phyloP scores from a whole-genome alignment of 2,113 vertebrate genomes.

The Aptenodytes patagonicus region DNA sequence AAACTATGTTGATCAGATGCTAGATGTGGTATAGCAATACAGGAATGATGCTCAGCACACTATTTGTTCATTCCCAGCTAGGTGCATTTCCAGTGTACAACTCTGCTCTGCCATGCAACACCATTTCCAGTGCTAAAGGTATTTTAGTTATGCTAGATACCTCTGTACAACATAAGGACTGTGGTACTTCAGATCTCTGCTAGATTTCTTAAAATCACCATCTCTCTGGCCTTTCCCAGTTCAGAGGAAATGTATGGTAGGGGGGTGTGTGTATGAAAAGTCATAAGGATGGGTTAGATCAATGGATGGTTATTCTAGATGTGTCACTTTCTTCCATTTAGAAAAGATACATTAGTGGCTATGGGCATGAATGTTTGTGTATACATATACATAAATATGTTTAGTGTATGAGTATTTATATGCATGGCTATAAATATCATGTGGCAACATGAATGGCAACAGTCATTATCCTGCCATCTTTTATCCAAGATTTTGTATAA shows the following conservation, averaged over 20 bases:
- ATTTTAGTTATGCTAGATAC: neutral
- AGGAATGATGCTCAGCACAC: neutral
- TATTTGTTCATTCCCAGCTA: neutral
- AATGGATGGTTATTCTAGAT: neutral
- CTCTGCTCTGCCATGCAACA: neutral
- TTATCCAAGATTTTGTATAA: neutral
- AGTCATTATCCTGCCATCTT: neutral
- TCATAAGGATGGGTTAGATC: neutral
- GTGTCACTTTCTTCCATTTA: neutral
- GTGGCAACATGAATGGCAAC: neutral
- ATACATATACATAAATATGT: neutral
- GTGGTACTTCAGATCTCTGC: neutral
- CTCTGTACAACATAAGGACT: neutral
- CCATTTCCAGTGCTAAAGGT: neutral
- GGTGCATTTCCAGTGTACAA: neutral
- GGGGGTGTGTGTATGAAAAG: neutral
- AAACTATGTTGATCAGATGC: neutral
- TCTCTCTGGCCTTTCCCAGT: neutral
- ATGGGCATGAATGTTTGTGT: neutral
- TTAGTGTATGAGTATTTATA: neutral
- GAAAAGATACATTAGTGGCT: neutral
- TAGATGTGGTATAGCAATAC: neutral
- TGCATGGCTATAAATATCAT: accelerated
- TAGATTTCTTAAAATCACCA: neutral
- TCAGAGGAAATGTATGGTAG: neutral